Percentiles rank a stretch among this genome's conserved stretches.
These are phyloP conservation scores for Drosophila fulvimacula DNA, from an alignment of 2,888 invertebrate genomes.

Conservation along the genomic window DNA sequence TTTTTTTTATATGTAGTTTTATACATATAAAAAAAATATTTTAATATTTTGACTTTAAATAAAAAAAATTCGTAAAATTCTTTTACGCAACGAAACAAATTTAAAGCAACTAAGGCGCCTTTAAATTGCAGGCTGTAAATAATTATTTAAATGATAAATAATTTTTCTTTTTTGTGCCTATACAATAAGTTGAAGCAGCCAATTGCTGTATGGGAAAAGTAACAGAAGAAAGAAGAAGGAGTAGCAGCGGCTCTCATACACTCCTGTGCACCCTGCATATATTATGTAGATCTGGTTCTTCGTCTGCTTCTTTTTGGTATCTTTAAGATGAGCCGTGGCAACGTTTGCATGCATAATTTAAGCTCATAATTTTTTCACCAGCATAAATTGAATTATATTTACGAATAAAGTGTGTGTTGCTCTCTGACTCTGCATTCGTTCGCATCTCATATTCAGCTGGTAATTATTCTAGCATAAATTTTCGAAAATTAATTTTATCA, in stretches of 20 bases:
- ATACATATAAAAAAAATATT: too few relatives aligned
- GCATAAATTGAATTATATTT: constrained; percentile 57
- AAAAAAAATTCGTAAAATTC: too few relatives aligned
- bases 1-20: too few relatives aligned
- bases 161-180: neutral
- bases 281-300: constrained; percentile 44
- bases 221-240: neutral
- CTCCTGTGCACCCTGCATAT: constrained; percentile 12
- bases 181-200: neutral
- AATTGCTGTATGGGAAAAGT: neutral
- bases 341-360: constrained; percentile 62
- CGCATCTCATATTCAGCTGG: constrained; percentile 40
- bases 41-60: too few relatives aligned
- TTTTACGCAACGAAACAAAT: neutral
- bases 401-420: constrained; percentile 1
- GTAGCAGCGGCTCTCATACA: neutral
- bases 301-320: constrained; percentile 11
- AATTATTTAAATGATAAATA: constrained; percentile 6
- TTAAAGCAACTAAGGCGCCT: neutral
- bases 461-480: constrained; percentile 75
- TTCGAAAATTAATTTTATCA: constrained; percentile 68
- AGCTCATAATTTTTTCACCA: constrained; percentile 51
- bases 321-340: constrained; percentile 48
- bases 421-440: neutral
- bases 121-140: neutral